Evolutionary conservation across 2,797 vertebrate genomes (phyloP).

Genomic region (Muscicapa striata): DNA sequence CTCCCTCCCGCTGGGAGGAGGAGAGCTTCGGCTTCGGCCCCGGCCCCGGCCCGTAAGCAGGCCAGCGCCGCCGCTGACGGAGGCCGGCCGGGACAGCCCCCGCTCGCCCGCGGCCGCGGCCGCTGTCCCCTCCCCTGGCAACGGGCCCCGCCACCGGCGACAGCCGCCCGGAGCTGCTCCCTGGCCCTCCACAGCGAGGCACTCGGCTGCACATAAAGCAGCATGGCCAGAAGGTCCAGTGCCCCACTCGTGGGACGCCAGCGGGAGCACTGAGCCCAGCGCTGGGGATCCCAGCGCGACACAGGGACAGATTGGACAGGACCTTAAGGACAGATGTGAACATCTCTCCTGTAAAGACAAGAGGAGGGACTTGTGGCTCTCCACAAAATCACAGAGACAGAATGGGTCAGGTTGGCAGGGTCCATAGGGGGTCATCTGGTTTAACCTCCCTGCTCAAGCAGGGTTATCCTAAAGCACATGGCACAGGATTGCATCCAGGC

Average conservation of each 20-base stretch:
- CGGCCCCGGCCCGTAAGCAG: neutral
- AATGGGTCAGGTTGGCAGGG: neutral
- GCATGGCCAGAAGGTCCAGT: too few relatives aligned
- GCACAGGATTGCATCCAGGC: neutral
- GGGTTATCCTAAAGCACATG: neutral
- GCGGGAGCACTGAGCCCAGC: neutral
- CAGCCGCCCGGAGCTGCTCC: neutral
- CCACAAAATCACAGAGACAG: neutral
- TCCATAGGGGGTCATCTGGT: neutral
- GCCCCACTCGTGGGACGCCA: neutral
- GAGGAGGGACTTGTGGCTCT: neutral
- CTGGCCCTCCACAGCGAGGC: neutral
- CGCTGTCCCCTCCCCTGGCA: neutral
- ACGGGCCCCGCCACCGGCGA: neutral
- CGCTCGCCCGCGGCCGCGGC: too few relatives aligned
- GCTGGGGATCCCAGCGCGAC: neutral
- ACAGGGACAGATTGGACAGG: neutral
- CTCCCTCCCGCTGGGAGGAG: too few relatives aligned
- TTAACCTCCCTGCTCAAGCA: neutral
- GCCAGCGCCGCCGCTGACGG: neutral
- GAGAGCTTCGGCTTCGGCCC: too few relatives aligned
- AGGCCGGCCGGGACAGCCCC: neutral
- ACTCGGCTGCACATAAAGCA: neutral
- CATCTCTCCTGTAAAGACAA: neutral
- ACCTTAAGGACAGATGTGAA: neutral